Evolutionary conservation across 2,113 vertebrate genomes (phyloP), one percentile per base, ranked within the genome.

Genomic region (Charadrius vociferus): DNA sequence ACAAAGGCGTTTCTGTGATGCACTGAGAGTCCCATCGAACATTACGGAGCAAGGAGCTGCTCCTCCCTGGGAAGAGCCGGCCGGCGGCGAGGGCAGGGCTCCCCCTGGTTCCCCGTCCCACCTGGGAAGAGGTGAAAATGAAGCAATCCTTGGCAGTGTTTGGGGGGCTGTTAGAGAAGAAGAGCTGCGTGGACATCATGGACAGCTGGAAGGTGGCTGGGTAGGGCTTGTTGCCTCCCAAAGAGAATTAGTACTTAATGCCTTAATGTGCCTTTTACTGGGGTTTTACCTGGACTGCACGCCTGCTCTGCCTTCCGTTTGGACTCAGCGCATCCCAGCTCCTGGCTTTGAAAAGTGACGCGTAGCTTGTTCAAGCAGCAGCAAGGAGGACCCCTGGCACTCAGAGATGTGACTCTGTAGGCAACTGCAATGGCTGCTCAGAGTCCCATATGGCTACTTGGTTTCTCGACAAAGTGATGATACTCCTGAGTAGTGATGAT

Each of bases 321-420:
- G 29, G 10, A 6, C 14, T 14, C 59, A n/a, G 20, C 52, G 20
- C 0, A 3, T 16, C 39, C 26, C 1, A 0, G n/a, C 27, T 62
- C 26, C 66, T 21, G 61, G 21, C 37, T 67, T 26, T 13, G 52
- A 19, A 13, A 39, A 63, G 56, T 0, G 3, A 14, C 0, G 14
- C 6, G 45, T 6, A 22, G 34, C 16, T 22, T 12, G 32, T 47
- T 18, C 15, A 6, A 6, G 29, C 2, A 16, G 22, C 7, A 7
- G 15, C 17, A 53, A n/a, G 65, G 29, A 82, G 70, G 32, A 26
- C 36, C 15, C 24, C 58, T 20, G 68, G 24, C 45, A 2, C 41
- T 30, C 22, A 0, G 19, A 30, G 32, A 10, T 12, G 58, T 7
- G 37, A 8, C 14, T 63, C 7, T 7, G 45, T 8, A 23, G 65